A percentile compares a stretch with the other conserved stretches of the same genome.
These are phyloP conservation scores for Caracal caracal DNA, from an alignment of 2,113 vertebrate genomes.

Conservation along the genomic window DNA sequence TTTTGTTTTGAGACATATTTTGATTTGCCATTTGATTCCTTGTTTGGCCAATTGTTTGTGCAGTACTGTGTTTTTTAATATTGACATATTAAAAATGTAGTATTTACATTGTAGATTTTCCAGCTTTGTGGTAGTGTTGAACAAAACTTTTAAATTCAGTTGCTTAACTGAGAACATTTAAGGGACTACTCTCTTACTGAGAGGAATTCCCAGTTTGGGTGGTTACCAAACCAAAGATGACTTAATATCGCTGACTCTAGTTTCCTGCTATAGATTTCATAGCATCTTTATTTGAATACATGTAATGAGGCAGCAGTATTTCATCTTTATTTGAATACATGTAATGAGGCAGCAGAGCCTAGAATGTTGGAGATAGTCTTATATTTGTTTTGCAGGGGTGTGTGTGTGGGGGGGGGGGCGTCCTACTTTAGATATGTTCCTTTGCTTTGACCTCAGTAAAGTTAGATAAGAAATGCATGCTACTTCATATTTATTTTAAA, in stretches of 20 bases:
- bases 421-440: neutral
- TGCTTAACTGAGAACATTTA: neutral
- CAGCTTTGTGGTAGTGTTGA: neutral
- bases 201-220: neutral
- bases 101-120: neutral
- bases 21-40: neutral
- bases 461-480: neutral
- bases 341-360: neutral
- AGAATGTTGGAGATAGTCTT: neutral
- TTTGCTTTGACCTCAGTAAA: conserved; percentile 20
- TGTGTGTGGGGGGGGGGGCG: too few species aligned
- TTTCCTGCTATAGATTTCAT: neutral
- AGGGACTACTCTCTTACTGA: neutral
- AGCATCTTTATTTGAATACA: neutral
- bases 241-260: neutral
- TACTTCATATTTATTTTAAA: conserved; percentile 10
- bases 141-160: neutral
- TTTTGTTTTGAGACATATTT: neutral
- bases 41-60: neutral
- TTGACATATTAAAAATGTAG: neutral
- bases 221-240: neutral
- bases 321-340: neutral
- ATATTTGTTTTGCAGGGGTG: neutral
- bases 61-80: neutral
- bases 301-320: too few species aligned